Evolutionary conservation across 2,113 vertebrate genomes (phyloP), one percentile per base, ranked within the genome.

Genomic region (Pleuronectes platessa): DNA sequence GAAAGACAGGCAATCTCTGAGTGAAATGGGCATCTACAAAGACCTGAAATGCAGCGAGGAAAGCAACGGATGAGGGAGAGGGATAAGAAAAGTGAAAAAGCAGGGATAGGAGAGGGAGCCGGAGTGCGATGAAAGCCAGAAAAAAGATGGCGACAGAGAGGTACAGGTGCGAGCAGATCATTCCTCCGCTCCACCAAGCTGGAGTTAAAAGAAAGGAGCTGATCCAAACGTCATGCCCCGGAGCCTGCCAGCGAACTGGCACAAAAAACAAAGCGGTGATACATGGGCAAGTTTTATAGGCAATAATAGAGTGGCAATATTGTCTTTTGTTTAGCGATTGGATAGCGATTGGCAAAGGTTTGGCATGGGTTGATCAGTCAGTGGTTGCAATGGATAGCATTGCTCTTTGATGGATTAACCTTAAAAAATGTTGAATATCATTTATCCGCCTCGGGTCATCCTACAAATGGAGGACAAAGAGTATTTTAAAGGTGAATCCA

Each of bases 21-120:
- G 76, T 81, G 74, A 86, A 85, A 84, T 75, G 64, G 79, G 83
- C 72, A 82, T 82, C 75, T 74, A 68, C 11, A 6, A 78, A 79
- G 76, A 88, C 13, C 60, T 61, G 54, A 77, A 79, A 69, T 40
- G n/a, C 59, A 74, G 31, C 15, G 3, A 47, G 23, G 18, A 18
- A 40, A 40, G 40, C n/a, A 23, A 74, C 20, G 47, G 55, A 62
- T 7, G 53, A 61, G 60, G 45, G 64, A 79, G 27, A 69, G 58
- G 54, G 65, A 82, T 66, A 56, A 63, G 59, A 70, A 49, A 72
- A 59, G 23, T 47, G 4, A 56, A 40, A 35, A 54, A 68, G 11
- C 37, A 11, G 11, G 51, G 67, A 68, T 49, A 58, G 45, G 1
- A 51, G 54, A 21, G 21, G 62, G 64, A 76, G n/a, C 5, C 6